A percentile compares a stretch with the other conserved stretches of the same genome.
Conservation (phyloP, 2,797 vertebrate genomes). For the Poeciliopsis presidionis region DNA sequence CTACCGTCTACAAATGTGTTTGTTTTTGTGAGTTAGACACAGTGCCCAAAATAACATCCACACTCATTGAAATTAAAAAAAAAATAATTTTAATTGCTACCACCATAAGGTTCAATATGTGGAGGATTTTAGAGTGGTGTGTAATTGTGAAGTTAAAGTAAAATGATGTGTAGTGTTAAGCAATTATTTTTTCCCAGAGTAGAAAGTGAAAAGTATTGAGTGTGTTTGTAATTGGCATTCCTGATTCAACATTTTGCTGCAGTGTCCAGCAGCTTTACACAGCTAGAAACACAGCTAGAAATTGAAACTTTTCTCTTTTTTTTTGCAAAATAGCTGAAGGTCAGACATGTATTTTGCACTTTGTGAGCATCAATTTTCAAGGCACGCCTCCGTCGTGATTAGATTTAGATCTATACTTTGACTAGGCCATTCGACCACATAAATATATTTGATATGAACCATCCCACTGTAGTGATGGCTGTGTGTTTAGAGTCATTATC, state of each 20-base stretch:
- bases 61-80: neutral
- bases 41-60: neutral
- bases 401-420: neutral
- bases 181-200: neutral
- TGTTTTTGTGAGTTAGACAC: neutral
- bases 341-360: too few relatives aligned
- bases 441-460: too few relatives aligned
- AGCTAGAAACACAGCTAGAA: neutral
- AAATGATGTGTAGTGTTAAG: neutral
- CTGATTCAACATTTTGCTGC: neutral
- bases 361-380: neutral
- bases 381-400: neutral
- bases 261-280: neutral
- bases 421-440: neutral
- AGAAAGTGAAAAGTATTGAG: neutral
- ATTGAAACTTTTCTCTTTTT: neutral
- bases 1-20: neutral
- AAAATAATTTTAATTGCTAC: neutral
- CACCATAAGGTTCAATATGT: neutral
- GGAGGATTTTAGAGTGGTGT: neutral
- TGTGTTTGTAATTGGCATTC: neutral
- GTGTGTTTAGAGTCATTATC: too few relatives aligned
- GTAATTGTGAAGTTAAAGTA: neutral
- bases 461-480: too few relatives aligned
- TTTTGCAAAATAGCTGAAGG: neutral